phyloP scores from a whole-genome alignment of 1,140 invertebrate species.

The Chironomus tepperi region DNA sequence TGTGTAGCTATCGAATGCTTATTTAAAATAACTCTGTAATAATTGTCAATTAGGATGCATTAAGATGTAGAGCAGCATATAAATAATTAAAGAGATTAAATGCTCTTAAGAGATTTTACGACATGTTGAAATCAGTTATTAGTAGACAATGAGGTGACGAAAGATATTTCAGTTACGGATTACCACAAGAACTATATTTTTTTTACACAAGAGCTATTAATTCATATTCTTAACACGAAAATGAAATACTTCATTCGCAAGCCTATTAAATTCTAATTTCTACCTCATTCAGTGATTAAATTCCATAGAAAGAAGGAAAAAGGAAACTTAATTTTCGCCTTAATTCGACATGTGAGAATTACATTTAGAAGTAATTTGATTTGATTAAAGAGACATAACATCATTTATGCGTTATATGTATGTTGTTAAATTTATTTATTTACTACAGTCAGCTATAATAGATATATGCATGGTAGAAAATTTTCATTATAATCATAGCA shows the following conservation, averaged over 20 bases:
- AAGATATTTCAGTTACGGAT: too few relatives aligned
- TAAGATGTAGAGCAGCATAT: not conserved
- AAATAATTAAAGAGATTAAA: not conserved
- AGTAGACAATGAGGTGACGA: too few relatives aligned
- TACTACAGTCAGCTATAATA: not conserved
- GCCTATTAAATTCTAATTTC: too few relatives aligned
- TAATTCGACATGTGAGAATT: not conserved
- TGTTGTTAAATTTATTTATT: too few relatives aligned
- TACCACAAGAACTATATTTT: too few relatives aligned
- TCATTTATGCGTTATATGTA: too few relatives aligned
- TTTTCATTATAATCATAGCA: not conserved
- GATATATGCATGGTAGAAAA: not conserved
- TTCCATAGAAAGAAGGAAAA: too few relatives aligned
- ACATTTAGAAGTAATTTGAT: conserved; percentile 9
- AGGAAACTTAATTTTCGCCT: not conserved
- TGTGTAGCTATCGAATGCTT: not conserved
- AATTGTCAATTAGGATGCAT: not conserved
- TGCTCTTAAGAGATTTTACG: not conserved
- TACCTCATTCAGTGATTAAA: too few relatives aligned
- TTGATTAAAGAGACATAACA: conserved; percentile 1
- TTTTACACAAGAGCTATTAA: too few relatives aligned
- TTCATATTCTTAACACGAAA: too few relatives aligned
- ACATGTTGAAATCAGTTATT: too few relatives aligned
- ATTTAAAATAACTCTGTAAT: not conserved
- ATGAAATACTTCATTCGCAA: too few relatives aligned